Base-by-base conservation (phyloP, 2,797 vertebrate genomes). In the Gymnoscopelus microlampas region DNA sequence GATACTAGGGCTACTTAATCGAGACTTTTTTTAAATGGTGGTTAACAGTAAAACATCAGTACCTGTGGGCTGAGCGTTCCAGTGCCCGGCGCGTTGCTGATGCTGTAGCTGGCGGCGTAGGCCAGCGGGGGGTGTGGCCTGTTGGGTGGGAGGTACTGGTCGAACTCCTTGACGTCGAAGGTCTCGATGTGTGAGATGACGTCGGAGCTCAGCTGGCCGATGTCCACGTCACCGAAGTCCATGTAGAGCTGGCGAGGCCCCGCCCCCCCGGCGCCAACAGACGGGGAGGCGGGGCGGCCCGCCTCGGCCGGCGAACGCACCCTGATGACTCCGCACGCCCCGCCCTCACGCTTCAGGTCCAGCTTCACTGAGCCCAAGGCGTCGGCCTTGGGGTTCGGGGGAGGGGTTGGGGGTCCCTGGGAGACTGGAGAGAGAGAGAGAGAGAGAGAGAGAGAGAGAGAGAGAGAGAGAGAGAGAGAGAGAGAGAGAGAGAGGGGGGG, bases 111-210 rank as follows among this genome's bases (percentile, higher is more conserved):
- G 84, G 95, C 95, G 0, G 91, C 93, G 90, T 97, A 95, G 77
- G 39, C 39, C 39, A 44, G 39, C 8, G 39, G 7, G 1, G 39
- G 7, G 39, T 8, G 39, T 44, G 39, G 96, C 0, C 97, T 96
- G 0, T 97, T 97, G 9, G 96, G 97, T 0, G 97, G 97, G 48
- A 98, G 95, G 88, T 99, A 99, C 89, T 99, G 97, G 84, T 99
- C 97, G 0, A 98, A 98, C 76, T 99, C 97, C 0, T 97, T 96
- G 86, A 99, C 97, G 59, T 99, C 97, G 0, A 99, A 98, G 80
- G 96, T 96, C 89, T 98, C 97, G 2, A 99, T 98, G 94, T 97
- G 97, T 69, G 97, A 98, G 92, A 98, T 99, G 93, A 99, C 97
- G 0, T 99, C 97, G 55, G 95, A 98, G 94, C 97, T 99, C 67